phyloP scores from a whole-genome alignment of 2,797 vertebrate species.

The Sarcophilus harrisii region DNA sequence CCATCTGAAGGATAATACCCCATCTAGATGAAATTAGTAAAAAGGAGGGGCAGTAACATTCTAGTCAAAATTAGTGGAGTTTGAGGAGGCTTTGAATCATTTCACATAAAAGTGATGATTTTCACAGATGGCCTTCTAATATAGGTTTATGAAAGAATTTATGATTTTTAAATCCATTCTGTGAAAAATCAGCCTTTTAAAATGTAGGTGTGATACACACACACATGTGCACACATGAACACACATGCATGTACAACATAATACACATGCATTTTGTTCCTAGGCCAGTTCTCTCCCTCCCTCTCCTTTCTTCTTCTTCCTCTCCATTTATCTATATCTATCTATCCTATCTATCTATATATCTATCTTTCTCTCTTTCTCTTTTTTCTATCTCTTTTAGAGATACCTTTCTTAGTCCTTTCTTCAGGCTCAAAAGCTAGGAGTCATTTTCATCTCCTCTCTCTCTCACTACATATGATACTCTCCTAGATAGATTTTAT shows the following conservation, averaged over 20 bases:
- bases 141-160: constrained; percentile 22
- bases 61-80: constrained; percentile 4
- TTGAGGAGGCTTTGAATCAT: constrained; percentile 16
- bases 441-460: not conserved
- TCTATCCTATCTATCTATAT: not conserved
- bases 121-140: constrained; percentile 31
- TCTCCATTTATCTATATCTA: too few species aligned
- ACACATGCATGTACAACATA: not conserved
- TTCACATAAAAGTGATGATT: constrained; percentile 53
- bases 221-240: not conserved
- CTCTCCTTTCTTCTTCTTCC: not conserved
- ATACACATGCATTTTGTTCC: not conserved
- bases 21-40: not conserved
- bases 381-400: too few species aligned
- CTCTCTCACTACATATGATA: not conserved
- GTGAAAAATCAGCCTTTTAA: constrained; percentile 44
- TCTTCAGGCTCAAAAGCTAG: not conserved
- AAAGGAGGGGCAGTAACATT: constrained; percentile 17
- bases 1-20: not conserved
- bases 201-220: not conserved
- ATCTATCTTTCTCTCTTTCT: not conserved
- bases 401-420: not conserved
- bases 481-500: not conserved
- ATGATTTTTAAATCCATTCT: constrained; percentile 46
- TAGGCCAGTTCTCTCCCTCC: not conserved